Base-by-base conservation (phyloP, 2,113 vertebrate species). In the Scalopus aquaticus region DNA sequence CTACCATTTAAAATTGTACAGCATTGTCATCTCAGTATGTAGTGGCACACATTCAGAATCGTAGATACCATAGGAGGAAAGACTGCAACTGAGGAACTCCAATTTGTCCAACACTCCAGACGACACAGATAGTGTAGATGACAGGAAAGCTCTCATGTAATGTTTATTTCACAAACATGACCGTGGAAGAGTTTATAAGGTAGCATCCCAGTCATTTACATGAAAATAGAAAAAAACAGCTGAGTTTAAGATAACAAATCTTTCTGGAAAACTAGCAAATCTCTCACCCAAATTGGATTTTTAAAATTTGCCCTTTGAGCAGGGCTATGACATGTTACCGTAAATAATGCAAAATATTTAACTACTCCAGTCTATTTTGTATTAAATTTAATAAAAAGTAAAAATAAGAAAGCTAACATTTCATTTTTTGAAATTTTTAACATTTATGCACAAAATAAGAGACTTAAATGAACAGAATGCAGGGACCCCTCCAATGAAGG, bases 1-100 rank as follows among this genome's bases (percentile, higher is more conserved):
- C 98, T 98, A 98, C 98, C 97, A 98, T 98, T 98, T 97, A 98
- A 98, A 98, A 97, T 91, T 98, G 97, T 98, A 98, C 98, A 98
- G 98, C 98, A 97, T 98, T 97, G 97, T 97, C 94, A 98, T 96
- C 98, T 97, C 90, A 95, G 98, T 96, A 97, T 98, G 97, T 97
- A 98, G 98, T 98, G 98, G 98, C 98, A 98, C 98, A 99, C 98
- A 98, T 98, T 99, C 98, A 98, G 97, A 98, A 97, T 97, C 91
- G 98, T 97, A 98, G 95, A 98, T 98, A 98, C 97, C 98, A 97
- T 97, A 97, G 20, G 96, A 95, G 97, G 98, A 98, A 95, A 98
- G 96, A 97, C 97, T 98, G 98, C 98, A 98, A 98, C 96, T 98
- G 96, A 98, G 98, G 97, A 98, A 98, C 98, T 98, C 95, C 98